A percentile compares a stretch with the other conserved stretches of the same genome.
Evolutionary conservation across 2,113 vertebrate genomes (phyloP).

Genomic region (Apteryx mantelli): DNA sequence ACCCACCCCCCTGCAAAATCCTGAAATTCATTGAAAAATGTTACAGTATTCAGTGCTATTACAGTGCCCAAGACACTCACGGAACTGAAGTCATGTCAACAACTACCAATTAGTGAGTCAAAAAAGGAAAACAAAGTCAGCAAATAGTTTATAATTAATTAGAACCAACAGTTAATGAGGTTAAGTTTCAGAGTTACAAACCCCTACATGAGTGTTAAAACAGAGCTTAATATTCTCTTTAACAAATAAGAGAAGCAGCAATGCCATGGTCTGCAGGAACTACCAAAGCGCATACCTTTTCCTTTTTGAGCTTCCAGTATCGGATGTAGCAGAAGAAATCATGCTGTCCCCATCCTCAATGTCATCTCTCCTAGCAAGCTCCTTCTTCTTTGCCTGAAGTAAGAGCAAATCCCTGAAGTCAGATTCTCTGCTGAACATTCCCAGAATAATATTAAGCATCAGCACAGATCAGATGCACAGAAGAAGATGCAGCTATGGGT

Average conservation of each 20-base stretch:
- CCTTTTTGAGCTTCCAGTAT: slow-evolving; percentile 92
- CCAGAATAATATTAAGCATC: slow-evolving; percentile 59
- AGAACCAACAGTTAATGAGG: background rate
- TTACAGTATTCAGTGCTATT: background rate
- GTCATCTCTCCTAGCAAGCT: slow-evolving; percentile 91
- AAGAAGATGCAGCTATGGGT: background rate
- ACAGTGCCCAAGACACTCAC: background rate
- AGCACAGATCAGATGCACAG: slow-evolving; percentile 36
- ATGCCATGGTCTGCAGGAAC: background rate
- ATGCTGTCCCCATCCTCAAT: slow-evolving; percentile 96
- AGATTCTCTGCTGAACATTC: slow-evolving; percentile 20
- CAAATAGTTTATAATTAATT: background rate
- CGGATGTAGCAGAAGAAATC: slow-evolving; percentile 95
- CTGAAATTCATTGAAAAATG: background rate
- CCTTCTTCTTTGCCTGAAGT: slow-evolving; percentile 92
- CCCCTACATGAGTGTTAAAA: background rate
- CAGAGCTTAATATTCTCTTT: background rate
- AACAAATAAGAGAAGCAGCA: background rate
- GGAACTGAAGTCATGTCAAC: background rate
- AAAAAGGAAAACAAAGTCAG: background rate
- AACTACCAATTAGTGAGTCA: background rate
- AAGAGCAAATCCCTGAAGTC: slow-evolving; percentile 56
- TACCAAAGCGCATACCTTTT: slow-evolving; percentile 84
- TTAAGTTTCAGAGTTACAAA: background rate
- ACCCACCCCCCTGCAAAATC: background rate